Percentiles rank a stretch among this genome's conserved stretches.
Evolutionary conservation across 2,888 invertebrate species (phyloP).

Genomic region (Carabus problematicus): DNA sequence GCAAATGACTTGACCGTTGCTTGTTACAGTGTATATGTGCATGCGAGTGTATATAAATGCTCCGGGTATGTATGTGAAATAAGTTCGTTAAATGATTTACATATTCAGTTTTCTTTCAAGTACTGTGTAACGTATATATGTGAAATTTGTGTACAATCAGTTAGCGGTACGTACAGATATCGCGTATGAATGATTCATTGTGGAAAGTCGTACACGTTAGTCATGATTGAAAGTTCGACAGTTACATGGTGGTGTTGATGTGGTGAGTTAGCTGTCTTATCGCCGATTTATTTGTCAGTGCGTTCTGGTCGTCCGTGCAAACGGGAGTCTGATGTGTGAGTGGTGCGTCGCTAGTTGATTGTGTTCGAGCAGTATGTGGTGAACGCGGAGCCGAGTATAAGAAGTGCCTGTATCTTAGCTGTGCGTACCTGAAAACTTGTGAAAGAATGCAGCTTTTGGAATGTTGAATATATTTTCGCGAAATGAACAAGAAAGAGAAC

Average conservation of each 20-base stretch:
- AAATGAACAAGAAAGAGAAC: slow-evolving; percentile 36
- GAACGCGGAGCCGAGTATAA: too few relatives aligned
- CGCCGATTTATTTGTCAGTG: too few relatives aligned
- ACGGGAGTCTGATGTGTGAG: too few relatives aligned
- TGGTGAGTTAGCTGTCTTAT: too few relatives aligned
- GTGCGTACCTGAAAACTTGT: slow-evolving; percentile 29
- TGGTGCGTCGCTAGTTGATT: too few relatives aligned
- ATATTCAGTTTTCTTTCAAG: background rate
- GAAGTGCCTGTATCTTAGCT: slow-evolving; percentile 9
- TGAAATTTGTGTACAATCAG: too few relatives aligned
- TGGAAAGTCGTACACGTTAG: slow-evolving; percentile 22
- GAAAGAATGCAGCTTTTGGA: slow-evolving; percentile 41
- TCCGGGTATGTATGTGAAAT: background rate
- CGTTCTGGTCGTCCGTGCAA: too few relatives aligned
- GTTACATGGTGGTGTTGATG: too few relatives aligned
- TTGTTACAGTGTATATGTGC: slow-evolving; percentile 1
- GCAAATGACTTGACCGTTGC: slow-evolving; percentile 12
- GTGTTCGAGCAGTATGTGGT: too few relatives aligned
- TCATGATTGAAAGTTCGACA: too few relatives aligned
- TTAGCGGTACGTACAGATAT: background rate
- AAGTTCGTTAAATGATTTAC: background rate
- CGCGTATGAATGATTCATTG: slow-evolving; percentile 25
- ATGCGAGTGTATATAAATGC: background rate
- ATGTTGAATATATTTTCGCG: slow-evolving; percentile 41
- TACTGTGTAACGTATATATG: too few relatives aligned